Evolutionary conservation across 2,797 vertebrate genomes (phyloP).

Genomic region (Esox lucius): DNA sequence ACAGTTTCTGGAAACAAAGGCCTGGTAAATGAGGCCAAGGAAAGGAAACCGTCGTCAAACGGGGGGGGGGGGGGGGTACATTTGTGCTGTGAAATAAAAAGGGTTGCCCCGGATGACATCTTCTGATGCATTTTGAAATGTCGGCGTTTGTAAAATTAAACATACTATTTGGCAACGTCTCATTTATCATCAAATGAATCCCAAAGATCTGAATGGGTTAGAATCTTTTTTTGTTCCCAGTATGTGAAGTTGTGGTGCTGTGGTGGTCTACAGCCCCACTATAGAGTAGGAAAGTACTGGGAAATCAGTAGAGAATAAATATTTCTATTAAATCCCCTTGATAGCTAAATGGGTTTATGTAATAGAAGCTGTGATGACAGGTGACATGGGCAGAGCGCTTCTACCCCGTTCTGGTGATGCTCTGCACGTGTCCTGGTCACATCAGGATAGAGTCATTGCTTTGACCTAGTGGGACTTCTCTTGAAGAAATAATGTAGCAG

Average conservation of each 20-base stretch:
- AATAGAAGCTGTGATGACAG: conserved; percentile 39
- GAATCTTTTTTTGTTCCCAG: no score
- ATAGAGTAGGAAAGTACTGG: neutral
- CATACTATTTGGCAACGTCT: no score
- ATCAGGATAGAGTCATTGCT: conserved; percentile 2
- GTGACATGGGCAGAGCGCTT: conserved; percentile 34
- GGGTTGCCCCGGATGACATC: no score
- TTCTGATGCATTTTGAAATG: no score
- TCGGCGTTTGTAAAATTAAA: no score
- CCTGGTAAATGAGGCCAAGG: conserved; percentile 20
- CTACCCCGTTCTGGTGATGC: conserved; percentile 20
- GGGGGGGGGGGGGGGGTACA: no score
- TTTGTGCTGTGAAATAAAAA: no score
- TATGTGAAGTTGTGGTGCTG: no score
- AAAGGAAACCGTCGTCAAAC: neutral
- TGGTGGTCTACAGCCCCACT: neutral
- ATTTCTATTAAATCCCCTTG: conserved; percentile 26
- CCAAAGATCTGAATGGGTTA: no score
- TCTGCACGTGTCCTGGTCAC: neutral
- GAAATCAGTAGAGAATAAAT: conserved; percentile 24
- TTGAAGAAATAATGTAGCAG: conserved; percentile 19
- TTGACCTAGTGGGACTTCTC: conserved; percentile 28
- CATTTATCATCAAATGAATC: no score
- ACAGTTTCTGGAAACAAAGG: conserved; percentile 34
- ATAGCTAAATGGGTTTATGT: conserved; percentile 50